Evolutionary conservation across 2,888 invertebrate species (phyloP), one percentile per base, ranked within the genome.

Genomic region (Dioctria linearis): DNA sequence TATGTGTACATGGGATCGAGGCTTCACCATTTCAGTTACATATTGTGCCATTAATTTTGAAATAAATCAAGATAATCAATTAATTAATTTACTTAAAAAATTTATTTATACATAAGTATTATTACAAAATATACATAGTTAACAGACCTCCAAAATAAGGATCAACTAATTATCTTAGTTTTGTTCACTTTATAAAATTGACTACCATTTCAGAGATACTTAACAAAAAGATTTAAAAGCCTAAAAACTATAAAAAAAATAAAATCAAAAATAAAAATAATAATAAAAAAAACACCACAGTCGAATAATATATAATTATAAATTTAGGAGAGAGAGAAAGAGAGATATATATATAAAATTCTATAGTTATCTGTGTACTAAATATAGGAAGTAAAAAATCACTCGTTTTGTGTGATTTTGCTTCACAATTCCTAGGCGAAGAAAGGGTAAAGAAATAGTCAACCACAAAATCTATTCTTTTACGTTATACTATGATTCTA

Each of bases 121-220:
- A 49, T 49, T 67, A 83, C 78, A 82, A 76, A 59, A 67, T 81
- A 82, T 75, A 79, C 79, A 81, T 83, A 84, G 83, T 83, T 84
- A 84, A 84, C 84, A 84, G 83, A 83, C 83, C 84, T 84, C 83
- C 83, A 84, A 84, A 73, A 83, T 82, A 82, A 83, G 83, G 83
- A 84, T 83, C 84, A 82, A 80, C 61, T 78, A 40, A 80, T 65
- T 80, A 61, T 80, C 59, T 80, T 61, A 65, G 69, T 80, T 78
- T 75, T 75, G 78, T 81, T 69, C 39, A 80, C 42, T 79, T 69
- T 49, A 59, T n/a, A 67, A 82, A 82, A 83, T 84, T 84, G 84
- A 84, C 84, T 84, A 84, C 84, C 83, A 83, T 83, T 82, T 80
- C 66, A 73, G 66, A 61, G 71, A 80, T 57, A 67, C 78, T 80